Base-by-base conservation (phyloP, 2,797 vertebrate genomes). In the Heliangelus exortis region DNA sequence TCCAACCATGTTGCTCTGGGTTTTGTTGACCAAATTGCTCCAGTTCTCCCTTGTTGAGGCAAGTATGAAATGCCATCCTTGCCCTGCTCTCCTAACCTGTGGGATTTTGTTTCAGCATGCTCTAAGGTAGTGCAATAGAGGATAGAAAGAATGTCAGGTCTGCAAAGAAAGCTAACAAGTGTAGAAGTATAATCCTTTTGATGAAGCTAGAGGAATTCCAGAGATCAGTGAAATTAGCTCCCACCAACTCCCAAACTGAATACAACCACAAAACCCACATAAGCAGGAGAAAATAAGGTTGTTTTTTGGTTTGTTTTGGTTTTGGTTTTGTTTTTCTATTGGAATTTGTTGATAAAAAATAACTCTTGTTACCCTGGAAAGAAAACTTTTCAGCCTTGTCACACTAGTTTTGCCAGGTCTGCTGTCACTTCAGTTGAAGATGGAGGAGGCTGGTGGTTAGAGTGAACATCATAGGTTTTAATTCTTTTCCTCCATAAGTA, bases 401-500 rank as follows among this genome's bases (percentile, higher is more conserved):
- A 71, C 7, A 39, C 16, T 20, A 8, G 5, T 80, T 78, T 84
- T 84, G 36, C 36, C 41, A 71, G 54, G n/a, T 20, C 47, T 74
- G n/a, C 62, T 95, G 82, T 39, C 47, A 75, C 3, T 61, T 68
- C 76, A 83, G 22, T 83, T 86, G 69, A 84, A 96, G 48, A 59
- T 33, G 15, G 45, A 22, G 12, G 34, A 22, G 25, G 13, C 13
- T 19, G 16, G 7, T 14, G 12, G 17, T 8, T 66, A 80, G 10
- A 26, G 23, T 1, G 22, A 82, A 76, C 9, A 36, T 55, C 6
- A 4, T 80, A 66, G 43, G 48, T 84, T n/a, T 61, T 75, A 36
- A 43, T 78, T 81, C 55, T 92, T 93, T 63, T 45, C 33, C n/a
- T 92, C 28, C 58, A 85, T 83, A 90, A 90, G 17, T 17, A 91